Evolutionary conservation across 2,113 vertebrate species (phyloP).

Genomic region (Pluvialis apricaria): DNA sequence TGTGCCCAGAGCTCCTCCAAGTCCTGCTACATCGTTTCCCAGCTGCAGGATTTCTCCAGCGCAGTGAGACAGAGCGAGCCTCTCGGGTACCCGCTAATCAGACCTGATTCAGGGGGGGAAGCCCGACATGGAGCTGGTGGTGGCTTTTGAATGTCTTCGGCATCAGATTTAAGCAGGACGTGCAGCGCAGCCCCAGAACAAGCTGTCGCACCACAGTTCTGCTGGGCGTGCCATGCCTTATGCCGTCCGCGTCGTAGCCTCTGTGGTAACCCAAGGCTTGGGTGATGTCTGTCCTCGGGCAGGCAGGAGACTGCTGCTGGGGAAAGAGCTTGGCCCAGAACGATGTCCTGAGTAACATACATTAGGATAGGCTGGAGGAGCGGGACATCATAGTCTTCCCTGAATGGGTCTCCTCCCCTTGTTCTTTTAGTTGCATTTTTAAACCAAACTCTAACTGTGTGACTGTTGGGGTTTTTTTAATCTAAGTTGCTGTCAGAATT

Average conservation of each 20-base stretch:
- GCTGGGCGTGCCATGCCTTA: background rate
- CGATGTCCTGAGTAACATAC: background rate
- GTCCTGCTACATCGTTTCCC: background rate
- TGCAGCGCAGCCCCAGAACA: background rate
- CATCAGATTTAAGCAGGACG: background rate
- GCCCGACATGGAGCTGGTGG: background rate
- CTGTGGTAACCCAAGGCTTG: background rate
- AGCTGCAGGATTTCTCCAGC: background rate
- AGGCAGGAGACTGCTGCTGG: background rate
- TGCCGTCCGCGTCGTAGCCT: accelerated
- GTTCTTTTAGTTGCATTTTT: constrained; percentile 48
- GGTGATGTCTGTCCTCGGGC: background rate
- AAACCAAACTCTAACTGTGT: constrained; percentile 3
- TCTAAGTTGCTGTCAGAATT: constrained; percentile 39
- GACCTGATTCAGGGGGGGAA: background rate
- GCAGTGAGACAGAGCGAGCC: accelerated
- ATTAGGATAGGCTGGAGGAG: background rate
- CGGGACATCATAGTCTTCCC: background rate
- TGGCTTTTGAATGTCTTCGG: background rate
- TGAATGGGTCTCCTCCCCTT: background rate
- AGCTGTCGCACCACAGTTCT: background rate
- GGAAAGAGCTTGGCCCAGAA: background rate
- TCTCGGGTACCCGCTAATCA: background rate
- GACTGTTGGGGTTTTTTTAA: background rate
- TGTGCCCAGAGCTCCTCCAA: background rate